A percentile compares a stretch with the other conserved stretches of the same genome.
These are phyloP conservation scores for Erebia palarica DNA, from an alignment of 2,888 invertebrate species.

Conservation along the genomic window DNA sequence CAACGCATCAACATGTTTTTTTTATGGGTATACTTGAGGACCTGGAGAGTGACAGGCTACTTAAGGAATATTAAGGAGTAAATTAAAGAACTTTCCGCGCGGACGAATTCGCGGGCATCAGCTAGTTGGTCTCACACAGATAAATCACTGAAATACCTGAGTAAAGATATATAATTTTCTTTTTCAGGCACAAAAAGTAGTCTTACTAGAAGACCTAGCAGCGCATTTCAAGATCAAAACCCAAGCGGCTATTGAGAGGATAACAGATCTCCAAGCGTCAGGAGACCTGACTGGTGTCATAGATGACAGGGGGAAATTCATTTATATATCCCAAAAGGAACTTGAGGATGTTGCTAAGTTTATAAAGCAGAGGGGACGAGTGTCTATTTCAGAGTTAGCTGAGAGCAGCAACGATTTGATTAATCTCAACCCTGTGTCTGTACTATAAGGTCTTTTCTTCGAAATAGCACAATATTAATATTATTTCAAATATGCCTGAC, in stretches of 20 bases:
- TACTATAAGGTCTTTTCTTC: slow-evolving; percentile 46
- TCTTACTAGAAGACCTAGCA: slow-evolving; percentile 96
- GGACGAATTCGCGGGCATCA: no score
- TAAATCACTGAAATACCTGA: no score
- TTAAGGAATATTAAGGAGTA: no score
- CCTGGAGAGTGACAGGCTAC: no score
- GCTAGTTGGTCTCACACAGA: no score
- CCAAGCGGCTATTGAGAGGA: slow-evolving; percentile 92
- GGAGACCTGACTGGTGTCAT: slow-evolving; percentile 97
- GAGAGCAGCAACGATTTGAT: slow-evolving; percentile 97
- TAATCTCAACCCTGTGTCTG: slow-evolving; percentile 85
- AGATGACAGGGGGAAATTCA: slow-evolving; percentile 99
- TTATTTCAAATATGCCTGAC: background rate
- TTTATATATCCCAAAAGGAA: slow-evolving; percentile 96
- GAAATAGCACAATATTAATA: background rate
- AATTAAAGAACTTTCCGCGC: no score
- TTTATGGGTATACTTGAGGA: no score
- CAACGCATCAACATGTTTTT: no score
- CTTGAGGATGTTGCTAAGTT: slow-evolving; percentile 96
- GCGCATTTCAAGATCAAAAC: slow-evolving; percentile 95
- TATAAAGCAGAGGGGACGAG: slow-evolving; percentile 95
- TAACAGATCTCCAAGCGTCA: slow-evolving; percentile 91
- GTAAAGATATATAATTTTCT: no score
- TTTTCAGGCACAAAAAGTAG: slow-evolving; percentile 92
- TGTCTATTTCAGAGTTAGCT: slow-evolving; percentile 96